These are phyloP conservation scores for Corynorhinus townsendii DNA, from an alignment of 2,113 vertebrate genomes.

Conservation along the genomic window DNA sequence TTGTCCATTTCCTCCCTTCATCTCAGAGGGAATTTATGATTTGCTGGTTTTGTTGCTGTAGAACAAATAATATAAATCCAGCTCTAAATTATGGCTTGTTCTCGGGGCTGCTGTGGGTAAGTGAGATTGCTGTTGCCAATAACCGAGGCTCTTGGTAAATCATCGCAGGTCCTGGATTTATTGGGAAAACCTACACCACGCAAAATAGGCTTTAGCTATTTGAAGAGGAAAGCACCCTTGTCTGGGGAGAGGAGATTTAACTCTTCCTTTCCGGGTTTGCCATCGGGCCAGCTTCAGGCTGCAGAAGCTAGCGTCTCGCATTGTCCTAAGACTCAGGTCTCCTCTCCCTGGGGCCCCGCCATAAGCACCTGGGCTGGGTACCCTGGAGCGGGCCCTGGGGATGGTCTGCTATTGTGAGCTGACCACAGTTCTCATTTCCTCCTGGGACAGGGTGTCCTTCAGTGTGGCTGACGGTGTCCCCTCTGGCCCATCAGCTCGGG, in stretches of 20 bases:
- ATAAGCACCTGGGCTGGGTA: neutral
- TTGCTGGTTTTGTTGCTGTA: slow-evolving; percentile 76
- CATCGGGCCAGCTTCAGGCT: neutral
- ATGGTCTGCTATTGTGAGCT: neutral
- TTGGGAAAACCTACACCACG: slow-evolving; percentile 60
- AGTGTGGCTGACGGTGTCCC: neutral
- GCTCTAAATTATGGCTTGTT: slow-evolving; percentile 76
- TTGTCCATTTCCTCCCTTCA: slow-evolving; percentile 59
- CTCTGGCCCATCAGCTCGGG: neutral
- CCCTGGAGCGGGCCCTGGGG: neutral
- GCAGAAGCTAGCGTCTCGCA: neutral
- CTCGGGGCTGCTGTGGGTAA: slow-evolving; percentile 67
- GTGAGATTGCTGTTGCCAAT: slow-evolving; percentile 75
- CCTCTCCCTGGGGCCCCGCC: neutral
- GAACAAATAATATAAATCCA: slow-evolving; percentile 80
- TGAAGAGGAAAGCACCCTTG: neutral
- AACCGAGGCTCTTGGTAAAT: slow-evolving; percentile 80
- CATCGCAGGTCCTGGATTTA: slow-evolving; percentile 71
- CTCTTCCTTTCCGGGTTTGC: neutral
- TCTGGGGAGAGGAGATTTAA: slow-evolving; percentile 23
- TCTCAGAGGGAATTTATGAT: slow-evolving; percentile 73
- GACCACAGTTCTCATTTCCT: neutral
- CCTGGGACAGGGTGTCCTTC: neutral
- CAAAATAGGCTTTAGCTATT: neutral
- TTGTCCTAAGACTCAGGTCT: neutral